Percentiles rank a stretch among this genome's conserved stretches.
phyloP scores from a whole-genome alignment of 2,113 vertebrate species.

The Genyomyrus donnyi region DNA sequence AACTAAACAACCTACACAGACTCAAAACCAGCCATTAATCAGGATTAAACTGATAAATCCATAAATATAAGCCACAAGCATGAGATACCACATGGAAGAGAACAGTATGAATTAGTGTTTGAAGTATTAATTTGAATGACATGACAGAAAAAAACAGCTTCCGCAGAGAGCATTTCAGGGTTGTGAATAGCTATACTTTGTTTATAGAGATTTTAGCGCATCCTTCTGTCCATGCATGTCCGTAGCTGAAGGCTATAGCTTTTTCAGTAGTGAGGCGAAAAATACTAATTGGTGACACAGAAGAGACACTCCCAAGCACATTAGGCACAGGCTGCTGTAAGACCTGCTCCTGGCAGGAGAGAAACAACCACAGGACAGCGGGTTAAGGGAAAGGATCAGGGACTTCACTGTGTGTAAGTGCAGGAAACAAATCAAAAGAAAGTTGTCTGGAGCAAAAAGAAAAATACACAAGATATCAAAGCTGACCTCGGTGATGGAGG shows the following conservation, averaged over 20 bases:
- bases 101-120: neutral
- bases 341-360: neutral
- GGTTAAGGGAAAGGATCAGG: neutral
- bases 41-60: neutral
- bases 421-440: neutral
- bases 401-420: neutral
- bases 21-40: neutral
- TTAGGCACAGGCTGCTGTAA: neutral
- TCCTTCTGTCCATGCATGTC: neutral
- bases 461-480: neutral
- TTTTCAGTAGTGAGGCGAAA: neutral
- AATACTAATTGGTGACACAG: neutral
- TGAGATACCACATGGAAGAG: neutral
- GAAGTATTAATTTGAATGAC: neutral
- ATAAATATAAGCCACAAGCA: neutral
- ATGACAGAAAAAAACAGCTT: neutral
- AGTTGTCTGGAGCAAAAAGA: neutral
- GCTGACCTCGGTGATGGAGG: neutral
- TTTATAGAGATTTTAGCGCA: neutral
- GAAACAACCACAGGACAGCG: neutral
- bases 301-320: neutral
- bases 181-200: neutral
- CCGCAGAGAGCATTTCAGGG: neutral
- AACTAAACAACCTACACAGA: neutral
- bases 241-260: neutral